A percentile compares a stretch with the other conserved stretches of the same genome.
These are phyloP conservation scores for Octodonta nipae DNA, from an alignment of 2,888 invertebrate species.

Conservation along the genomic window DNA sequence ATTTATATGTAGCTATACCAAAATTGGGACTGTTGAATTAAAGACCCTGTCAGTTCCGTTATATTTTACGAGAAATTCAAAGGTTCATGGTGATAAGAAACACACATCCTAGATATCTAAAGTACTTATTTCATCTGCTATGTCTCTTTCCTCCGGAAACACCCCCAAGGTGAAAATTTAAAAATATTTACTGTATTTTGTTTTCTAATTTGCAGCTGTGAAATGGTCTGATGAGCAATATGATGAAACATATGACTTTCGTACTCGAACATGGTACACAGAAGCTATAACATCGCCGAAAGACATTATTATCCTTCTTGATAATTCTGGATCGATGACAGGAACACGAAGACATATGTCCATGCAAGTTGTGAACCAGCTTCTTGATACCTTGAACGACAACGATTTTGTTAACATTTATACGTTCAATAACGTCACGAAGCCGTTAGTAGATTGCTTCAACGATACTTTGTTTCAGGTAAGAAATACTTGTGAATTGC, in stretches of 20 bases:
- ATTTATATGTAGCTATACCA: too few species aligned
- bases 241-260: slow-evolving; percentile 76
- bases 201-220: slow-evolving; percentile 49
- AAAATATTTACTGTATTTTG: slow-evolving; percentile 2
- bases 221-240: slow-evolving; percentile 46
- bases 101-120: too few species aligned
- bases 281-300: slow-evolving; percentile 96
- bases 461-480: slow-evolving; percentile 61
- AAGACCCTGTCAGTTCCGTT: too few species aligned
- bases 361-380: slow-evolving; percentile 72
- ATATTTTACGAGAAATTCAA: too few species aligned
- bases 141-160: background rate
- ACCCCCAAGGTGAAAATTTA: background rate
- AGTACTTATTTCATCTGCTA: background rate
- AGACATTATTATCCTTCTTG: slow-evolving; percentile 63
- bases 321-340: slow-evolving; percentile 54
- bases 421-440: slow-evolving; percentile 69
- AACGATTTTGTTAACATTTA: slow-evolving; percentile 97
- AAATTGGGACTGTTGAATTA: too few species aligned
- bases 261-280: slow-evolving; percentile 91
- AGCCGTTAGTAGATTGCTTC: slow-evolving; percentile 77
- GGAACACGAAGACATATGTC: slow-evolving; percentile 63
- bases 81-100: too few species aligned
- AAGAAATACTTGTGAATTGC: too few species aligned
- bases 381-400: slow-evolving; percentile 89